Conservation (phyloP, 2,888 invertebrate genomes). For the Pristionchus fissidentatus region DNA sequence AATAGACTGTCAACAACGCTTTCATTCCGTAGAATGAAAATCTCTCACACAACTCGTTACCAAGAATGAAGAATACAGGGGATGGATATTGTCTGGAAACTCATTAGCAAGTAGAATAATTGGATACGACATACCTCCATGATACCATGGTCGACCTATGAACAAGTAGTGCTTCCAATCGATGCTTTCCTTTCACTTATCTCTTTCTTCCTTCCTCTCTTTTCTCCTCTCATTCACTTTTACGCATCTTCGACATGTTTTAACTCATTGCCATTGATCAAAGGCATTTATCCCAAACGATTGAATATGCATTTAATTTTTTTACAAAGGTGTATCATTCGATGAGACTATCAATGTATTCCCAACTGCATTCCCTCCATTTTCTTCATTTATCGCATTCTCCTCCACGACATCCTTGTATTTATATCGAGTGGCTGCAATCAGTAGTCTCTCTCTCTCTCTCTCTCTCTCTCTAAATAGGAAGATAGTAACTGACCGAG, state of each 20-base stretch:
- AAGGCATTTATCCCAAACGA: background rate
- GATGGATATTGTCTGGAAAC: conserved; percentile 57
- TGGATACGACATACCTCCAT: background rate
- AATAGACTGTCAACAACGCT: conserved; percentile 73
- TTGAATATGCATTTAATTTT: background rate
- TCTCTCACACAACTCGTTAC: conserved; percentile 95
- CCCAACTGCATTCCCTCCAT: background rate
- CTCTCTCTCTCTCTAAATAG: background rate
- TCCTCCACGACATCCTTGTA: background rate
- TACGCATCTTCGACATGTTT: background rate
- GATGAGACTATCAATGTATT: background rate
- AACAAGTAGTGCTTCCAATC: background rate
- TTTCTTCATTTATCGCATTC: conserved; percentile 8
- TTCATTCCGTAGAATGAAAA: conserved; percentile 76
- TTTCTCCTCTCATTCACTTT: conserved; percentile 2
- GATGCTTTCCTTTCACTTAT: background rate
- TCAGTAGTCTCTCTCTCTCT: background rate
- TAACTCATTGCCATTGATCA: background rate
- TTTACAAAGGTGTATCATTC: conserved; percentile 28
- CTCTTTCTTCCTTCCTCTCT: conserved; percentile 16
- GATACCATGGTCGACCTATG: background rate
- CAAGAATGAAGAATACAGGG: conserved; percentile 89
- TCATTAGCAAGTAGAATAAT: background rate
- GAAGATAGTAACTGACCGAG: conserved; percentile 52
- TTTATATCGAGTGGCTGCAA: conserved; percentile 33